A percentile compares a stretch with the other conserved stretches of the same genome.
Conservation (phyloP, 2,797 vertebrate genomes). For the Zalophus californianus region DNA sequence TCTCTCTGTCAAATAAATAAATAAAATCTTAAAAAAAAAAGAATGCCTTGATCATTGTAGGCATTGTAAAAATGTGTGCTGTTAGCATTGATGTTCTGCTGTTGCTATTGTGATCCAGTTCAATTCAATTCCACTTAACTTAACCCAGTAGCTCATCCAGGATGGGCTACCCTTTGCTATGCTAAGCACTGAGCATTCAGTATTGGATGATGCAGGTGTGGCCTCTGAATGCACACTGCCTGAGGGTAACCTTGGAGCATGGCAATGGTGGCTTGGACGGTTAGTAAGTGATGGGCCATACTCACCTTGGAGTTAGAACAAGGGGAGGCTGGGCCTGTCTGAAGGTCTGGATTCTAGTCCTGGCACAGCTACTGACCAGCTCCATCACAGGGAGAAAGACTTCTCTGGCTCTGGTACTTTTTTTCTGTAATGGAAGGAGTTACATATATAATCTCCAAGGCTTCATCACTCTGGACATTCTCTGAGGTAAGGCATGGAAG, state of each 20-base stretch:
- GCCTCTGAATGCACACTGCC: background rate
- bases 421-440: background rate
- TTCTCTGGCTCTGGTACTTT: background rate
- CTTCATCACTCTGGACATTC: background rate
- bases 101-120: background rate
- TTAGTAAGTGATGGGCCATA: background rate
- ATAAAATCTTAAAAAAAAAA: no score
- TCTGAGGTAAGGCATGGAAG: background rate
- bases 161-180: background rate
- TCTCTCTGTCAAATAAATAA: no score
- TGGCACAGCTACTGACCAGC: background rate
- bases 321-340: no score
- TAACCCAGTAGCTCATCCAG: background rate
- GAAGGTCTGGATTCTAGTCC: background rate
- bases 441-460: background rate
- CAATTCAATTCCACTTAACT: background rate
- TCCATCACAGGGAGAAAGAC: background rate
- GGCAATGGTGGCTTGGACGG: background rate
- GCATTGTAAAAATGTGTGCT: background rate
- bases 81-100: background rate
- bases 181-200: background rate
- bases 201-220: background rate
- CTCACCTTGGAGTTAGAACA: background rate
- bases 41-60: background rate
- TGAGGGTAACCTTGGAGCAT: background rate